Evolutionary conservation across 1,140 invertebrate genomes (phyloP), one percentile per base, ranked within the genome.

Genomic region (Battus philenor): DNA sequence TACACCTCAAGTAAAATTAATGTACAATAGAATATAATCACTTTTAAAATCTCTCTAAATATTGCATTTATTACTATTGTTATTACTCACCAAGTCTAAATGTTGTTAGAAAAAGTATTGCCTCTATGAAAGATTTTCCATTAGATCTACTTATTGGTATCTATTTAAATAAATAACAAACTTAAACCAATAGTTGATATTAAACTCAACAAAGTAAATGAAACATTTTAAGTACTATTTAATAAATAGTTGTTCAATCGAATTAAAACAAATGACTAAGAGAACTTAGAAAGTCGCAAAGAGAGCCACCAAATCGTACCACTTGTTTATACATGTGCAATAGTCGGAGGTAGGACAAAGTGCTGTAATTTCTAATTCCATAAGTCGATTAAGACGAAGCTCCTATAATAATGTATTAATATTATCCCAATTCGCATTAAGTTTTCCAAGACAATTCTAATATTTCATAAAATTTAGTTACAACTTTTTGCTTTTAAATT

Each of bases 21-120:
- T 69, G 50, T 54, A 75, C 54, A 69, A 51, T 55, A 50, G 51
- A 59, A 50, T 60, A 59, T 47, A 58, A 58, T 57, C 54, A 64
- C 61, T 54, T 68, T 67, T 60, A 61, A 70, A 70, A 69, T 59
- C 73, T 70, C 47, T 73, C 68, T 78, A 81, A 77, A 76, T 65
- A 74, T 75, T 71, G 68, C 66, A 50, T 64, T 76, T 74, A 76
- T 61, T 68, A 68, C 64, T 81, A 78, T 76, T 74, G 68, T 75
- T 78, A 63, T 68, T 68, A 68, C 66, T 71, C 59, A 61, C 52
- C 77, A 76, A 72, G 69, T 69, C 72, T 81, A 80, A 63, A 74
- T 68, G 68, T 75, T 70, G 64, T 81, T 77, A 79, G 65, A n/a
- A 75, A 80, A 78, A 79, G 72, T 84, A 81, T 77, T 80, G 80